phyloP scores from a whole-genome alignment of 92 coral and sea anemone species.

The Palythoa heliodiscus region DNA sequence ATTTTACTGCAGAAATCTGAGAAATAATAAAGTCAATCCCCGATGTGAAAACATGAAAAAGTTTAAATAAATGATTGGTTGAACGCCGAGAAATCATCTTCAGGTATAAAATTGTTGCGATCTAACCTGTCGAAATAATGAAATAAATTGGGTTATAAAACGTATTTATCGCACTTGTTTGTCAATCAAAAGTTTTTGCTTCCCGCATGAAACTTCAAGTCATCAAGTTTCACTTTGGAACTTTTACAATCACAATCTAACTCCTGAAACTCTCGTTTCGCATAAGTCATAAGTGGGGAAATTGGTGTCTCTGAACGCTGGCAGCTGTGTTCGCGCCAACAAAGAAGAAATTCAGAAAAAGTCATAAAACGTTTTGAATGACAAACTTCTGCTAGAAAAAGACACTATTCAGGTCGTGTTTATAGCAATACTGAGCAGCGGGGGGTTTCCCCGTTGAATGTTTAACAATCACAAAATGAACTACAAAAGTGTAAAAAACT shows the following conservation, averaged over 20 bases:
- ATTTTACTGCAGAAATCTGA: conserved; percentile 15
- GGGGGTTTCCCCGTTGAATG: neutral
- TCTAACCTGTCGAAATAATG: too few relatives aligned
- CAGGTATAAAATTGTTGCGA: neutral
- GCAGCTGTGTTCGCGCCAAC: conserved; percentile 4
- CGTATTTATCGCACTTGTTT: too few relatives aligned
- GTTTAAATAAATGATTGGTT: conserved; percentile 1
- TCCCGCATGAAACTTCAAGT: too few relatives aligned
- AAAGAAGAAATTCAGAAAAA: conserved; percentile 1
- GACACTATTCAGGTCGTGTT: conserved; percentile 11
- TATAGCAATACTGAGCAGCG: conserved; percentile 8
- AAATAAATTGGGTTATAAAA: too few relatives aligned
- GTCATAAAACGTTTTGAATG: conserved; percentile 9
- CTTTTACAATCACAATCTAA: neutral
- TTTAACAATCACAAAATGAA: neutral
- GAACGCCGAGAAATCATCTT: conserved; percentile 5
- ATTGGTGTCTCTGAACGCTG: neutral
- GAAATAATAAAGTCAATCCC: conserved; percentile 15
- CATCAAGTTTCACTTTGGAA: too few relatives aligned
- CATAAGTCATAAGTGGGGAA: neutral
- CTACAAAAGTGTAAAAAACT: neutral
- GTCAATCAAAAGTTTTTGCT: too few relatives aligned
- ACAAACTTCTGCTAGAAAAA: conserved; percentile 7
- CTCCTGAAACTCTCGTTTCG: neutral
- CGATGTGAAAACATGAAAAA: conserved; percentile 3